Percentiles rank a stretch among this genome's conserved stretches.
phyloP scores from a whole-genome alignment of 2,113 vertebrate genomes.

The Psilopogon haemacephalus region DNA sequence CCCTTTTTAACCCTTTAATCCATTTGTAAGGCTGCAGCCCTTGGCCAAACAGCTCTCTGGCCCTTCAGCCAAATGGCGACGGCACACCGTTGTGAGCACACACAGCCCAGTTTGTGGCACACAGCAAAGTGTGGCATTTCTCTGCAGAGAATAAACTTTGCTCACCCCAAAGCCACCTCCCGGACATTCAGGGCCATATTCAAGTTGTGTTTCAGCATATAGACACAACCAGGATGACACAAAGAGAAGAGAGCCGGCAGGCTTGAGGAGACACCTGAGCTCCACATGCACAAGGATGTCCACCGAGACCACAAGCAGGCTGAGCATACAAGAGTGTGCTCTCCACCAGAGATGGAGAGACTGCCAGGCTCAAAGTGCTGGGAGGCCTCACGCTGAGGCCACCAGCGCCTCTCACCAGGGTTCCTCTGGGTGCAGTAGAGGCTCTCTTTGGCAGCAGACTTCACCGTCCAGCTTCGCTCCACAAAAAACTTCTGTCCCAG shows the following conservation, averaged over 20 bases:
- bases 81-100: too few species aligned
- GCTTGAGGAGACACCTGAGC: rapidly evolving
- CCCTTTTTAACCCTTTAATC: not conserved
- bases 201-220: not conserved
- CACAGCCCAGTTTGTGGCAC: too few species aligned
- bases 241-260: not conserved
- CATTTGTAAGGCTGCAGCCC: not conserved
- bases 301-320: not conserved
- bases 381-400: not conserved
- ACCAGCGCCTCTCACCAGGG: constrained; percentile 74
- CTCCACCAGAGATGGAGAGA: not conserved
- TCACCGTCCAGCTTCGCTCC: constrained; percentile 93
- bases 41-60: not conserved
- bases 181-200: not conserved
- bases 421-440: constrained; percentile 91
- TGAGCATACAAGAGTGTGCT: rapidly evolving
- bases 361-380: not conserved
- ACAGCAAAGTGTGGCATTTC: not conserved
- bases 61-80: not conserved
- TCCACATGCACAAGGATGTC: too few species aligned
- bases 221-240: not conserved
- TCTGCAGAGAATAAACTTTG: not conserved
- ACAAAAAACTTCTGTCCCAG: constrained; percentile 94
- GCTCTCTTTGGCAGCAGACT: constrained; percentile 80
- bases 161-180: not conserved